These are phyloP conservation scores for Pitta sordida DNA, from an alignment of 2,113 vertebrate genomes.

Conservation along the genomic window DNA sequence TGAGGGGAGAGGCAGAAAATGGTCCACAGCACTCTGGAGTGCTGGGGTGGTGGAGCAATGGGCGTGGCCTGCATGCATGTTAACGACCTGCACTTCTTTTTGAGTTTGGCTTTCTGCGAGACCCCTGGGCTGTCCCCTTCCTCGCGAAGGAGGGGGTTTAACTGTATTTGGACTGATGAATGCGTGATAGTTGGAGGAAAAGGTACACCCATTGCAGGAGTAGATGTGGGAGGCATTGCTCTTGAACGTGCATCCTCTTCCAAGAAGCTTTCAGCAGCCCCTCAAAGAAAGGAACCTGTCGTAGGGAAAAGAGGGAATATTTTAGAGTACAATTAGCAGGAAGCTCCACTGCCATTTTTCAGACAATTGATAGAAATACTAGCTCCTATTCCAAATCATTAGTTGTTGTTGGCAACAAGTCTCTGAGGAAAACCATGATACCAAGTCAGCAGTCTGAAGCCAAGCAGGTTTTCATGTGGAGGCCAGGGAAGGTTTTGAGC, in stretches of 20 bases:
- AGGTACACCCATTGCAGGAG: not conserved
- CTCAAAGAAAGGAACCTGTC: not conserved
- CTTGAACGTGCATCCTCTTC: not conserved
- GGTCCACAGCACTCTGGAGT: too few relatives aligned
- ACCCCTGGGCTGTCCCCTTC: too few relatives aligned
- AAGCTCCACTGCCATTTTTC: not conserved
- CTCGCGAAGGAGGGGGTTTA: too few relatives aligned
- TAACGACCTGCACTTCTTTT: too few relatives aligned
- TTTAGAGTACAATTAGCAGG: not conserved
- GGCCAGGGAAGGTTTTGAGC: not conserved
- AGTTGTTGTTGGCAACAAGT: not conserved
- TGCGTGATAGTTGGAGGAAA: not conserved
- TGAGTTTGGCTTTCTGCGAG: too few relatives aligned
- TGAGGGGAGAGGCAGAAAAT: too few relatives aligned
- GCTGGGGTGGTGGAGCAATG: too few relatives aligned
- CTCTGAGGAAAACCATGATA: not conserved
- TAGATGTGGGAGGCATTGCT: not conserved
- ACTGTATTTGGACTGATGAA: not conserved
- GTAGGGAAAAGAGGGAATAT: not conserved
- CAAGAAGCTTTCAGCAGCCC: not conserved
- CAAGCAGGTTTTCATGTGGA: not conserved
- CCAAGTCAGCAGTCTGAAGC: not conserved
- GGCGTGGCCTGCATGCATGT: too few relatives aligned
- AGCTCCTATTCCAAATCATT: not conserved
- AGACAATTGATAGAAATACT: not conserved